Base-by-base conservation (phyloP, 2,888 invertebrate genomes). In the Agonopterix subpropinquella region DNA sequence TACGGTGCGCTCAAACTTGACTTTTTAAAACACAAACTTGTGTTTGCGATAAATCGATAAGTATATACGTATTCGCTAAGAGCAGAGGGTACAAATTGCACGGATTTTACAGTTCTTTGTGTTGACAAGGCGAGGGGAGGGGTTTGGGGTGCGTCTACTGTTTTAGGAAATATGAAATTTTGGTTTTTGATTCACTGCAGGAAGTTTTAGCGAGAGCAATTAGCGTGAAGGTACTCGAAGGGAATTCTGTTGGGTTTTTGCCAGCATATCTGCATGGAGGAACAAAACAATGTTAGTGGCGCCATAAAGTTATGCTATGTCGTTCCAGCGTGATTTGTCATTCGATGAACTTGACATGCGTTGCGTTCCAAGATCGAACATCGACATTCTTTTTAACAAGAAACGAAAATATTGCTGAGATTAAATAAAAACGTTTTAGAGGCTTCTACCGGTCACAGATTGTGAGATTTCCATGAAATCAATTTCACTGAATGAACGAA, bases 21-120 rank as follows among this genome's bases (percentile, higher is more conserved):
- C 74, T 81, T 83, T 83, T 78, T 73, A 74, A 82, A 80, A 76
- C 74, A 73, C 67, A 67, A 61, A 66, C 62, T 68, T 63, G 73
- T 74, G 80, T 84, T 82, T 76, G 83, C 80, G 65, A 83, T 85
- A 82, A 84, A 87, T 87, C 87, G 80, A 88, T 88, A 86, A 80
- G 79, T 83, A 84, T 76, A 76, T 80, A 84, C 72, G 68, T 71
- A 67, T 61, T 65, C 67, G 67, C 65, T 64, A 70, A 71, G 70
- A 70, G 78, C 73, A 64, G 76, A 79, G 81, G 80, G 84, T 80
- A 81, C 78, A 80, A 84, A 85, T 84, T 86, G 84, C 80, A 80
- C 68, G 67, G 80, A 77, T 81, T 82, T 80, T 70, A 77, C 77
- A 77, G 75, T 72, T 78, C 77, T 82, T 82, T 81, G 77, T 82